Percentiles rank a stretch among this genome's conserved stretches.
These are phyloP conservation scores for Cetoscarus ocellatus DNA, from an alignment of 2,797 vertebrate genomes.

Conservation along the genomic window DNA sequence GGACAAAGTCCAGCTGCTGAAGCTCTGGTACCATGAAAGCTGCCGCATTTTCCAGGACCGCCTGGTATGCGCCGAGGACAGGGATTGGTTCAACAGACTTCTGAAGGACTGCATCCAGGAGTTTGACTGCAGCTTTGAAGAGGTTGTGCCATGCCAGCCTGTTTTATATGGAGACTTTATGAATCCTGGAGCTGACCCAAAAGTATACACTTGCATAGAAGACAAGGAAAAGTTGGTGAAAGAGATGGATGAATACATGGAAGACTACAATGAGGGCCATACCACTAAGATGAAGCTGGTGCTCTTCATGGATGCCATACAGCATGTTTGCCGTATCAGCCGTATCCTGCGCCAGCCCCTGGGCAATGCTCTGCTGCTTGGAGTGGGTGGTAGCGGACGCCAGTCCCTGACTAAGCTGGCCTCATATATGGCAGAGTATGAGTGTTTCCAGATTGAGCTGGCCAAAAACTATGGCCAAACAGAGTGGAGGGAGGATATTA, in stretches of 20 bases:
- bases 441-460: conserved; percentile 95
- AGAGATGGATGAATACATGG: conserved; percentile 92
- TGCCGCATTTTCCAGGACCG: conserved; percentile 92
- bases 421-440: conserved; percentile 91
- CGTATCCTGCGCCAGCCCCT: conserved; percentile 91
- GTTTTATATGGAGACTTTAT: conserved; percentile 95
- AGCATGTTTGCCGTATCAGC: conserved; percentile 92
- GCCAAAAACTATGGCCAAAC: conserved; percentile 91
- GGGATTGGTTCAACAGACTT: conserved; percentile 88
- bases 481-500: conserved; percentile 93
- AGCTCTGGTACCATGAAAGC: conserved; percentile 94
- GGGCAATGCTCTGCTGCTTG: conserved; percentile 93
- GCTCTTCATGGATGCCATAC: conserved; percentile 92
- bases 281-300: conserved; percentile 91
- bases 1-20: conserved; percentile 84
- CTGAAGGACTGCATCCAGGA: conserved; percentile 83
- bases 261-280: conserved; percentile 91
- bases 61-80: conserved; percentile 89
- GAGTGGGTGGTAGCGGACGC: conserved; percentile 91
- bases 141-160: conserved; percentile 86
- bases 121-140: conserved; percentile 85
- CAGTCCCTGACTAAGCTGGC: conserved; percentile 93
- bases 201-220: conserved; percentile 86
- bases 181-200: conserved; percentile 81
- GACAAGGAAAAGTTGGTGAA: conserved; percentile 84